A percentile compares a stretch with the other conserved stretches of the same genome.
Evolutionary conservation across 2,888 invertebrate genomes (phyloP).

Genomic region (Agriopis aurantiaria): DNA sequence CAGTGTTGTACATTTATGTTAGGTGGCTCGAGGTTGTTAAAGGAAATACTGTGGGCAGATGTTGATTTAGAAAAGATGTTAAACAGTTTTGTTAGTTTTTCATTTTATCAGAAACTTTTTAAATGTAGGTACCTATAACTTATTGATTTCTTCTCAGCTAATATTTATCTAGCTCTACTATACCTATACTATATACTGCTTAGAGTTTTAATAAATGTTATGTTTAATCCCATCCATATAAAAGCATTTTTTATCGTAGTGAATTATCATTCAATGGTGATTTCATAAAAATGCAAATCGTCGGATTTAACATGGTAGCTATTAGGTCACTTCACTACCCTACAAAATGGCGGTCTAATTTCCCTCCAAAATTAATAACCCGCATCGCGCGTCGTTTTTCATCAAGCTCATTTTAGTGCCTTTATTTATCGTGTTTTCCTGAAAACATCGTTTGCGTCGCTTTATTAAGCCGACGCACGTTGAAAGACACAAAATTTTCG

Average conservation of each 20-base stretch:
- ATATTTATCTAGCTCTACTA: background rate
- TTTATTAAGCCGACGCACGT: conserved; percentile 78
- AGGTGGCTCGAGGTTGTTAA: conserved; percentile 33
- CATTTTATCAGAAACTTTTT: background rate
- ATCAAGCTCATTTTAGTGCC: conserved; percentile 74
- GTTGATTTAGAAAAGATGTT: conserved; percentile 6
- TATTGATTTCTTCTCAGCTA: background rate
- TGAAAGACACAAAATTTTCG: conserved; percentile 84
- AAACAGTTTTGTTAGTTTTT: background rate
- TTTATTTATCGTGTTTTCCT: conserved; percentile 79
- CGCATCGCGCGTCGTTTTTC: conserved; percentile 77
- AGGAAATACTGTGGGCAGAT: conserved; percentile 8
- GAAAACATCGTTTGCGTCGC: conserved; percentile 77
- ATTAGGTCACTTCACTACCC: conserved; percentile 58
- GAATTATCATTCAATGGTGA: conserved; percentile 17
- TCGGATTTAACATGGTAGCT: conserved; percentile 51
- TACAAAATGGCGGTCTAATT: conserved; percentile 73
- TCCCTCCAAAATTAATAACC: conserved; percentile 75
- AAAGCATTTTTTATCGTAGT: background rate
- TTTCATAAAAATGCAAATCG: conserved; percentile 41
- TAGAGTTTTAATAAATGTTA: background rate
- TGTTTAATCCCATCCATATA: conserved; percentile 2
- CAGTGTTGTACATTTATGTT: conserved; percentile 51
- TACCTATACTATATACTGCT: no score
- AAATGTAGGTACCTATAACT: background rate